Evolutionary conservation across 2,888 invertebrate genomes (phyloP), one percentile per base, ranked within the genome.

Genomic region (Dynastes hyllus): DNA sequence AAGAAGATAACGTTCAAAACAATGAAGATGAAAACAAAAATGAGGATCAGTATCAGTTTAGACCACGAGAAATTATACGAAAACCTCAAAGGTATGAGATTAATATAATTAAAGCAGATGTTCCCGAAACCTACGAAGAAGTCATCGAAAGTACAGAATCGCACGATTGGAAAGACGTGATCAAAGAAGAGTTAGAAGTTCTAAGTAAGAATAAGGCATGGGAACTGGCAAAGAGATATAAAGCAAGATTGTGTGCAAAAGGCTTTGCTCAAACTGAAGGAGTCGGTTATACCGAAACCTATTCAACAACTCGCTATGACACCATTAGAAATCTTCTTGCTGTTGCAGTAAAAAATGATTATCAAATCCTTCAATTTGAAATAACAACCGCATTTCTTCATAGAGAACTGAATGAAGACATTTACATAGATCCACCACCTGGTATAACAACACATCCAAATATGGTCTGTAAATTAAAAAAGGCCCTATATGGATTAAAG

Each of bases 321-420:
- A 77, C 82, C 45, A 77, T 84, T 22, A 22, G 16, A 22, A 51
- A 76, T 1, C 29, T 83, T 11, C 63, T 84, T 27, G 78, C 80
- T n/a, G 9, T 80, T 2, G 82, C 83, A 27, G 80, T 79, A 0
- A n/a, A 75, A 70, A 27, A 80, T 55, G 61, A 80, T 22, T 84
- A 2, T 9, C 66, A 6, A 22, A 22, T 22, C 16, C 16, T 22
- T 22, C 83, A 83, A 66, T 84, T 84, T 63, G 83, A 84, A 69
- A 76, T 83, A 22, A 83, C 83, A 76, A 84, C 84, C 0, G 83
- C 83, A 2, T 83, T 84, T 55, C 73, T 84, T 13, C 76, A 83
- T 71, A 82, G 83, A 53, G 75, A 81, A 55, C 32, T 84, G 22
- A 32, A 78, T 9, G 83, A 84, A 79, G 80, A 81, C 29, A 79